Percentiles rank a stretch among this genome's conserved stretches.
Evolutionary conservation across 2,113 vertebrate species (phyloP).

Genomic region (Empidonax traillii): DNA sequence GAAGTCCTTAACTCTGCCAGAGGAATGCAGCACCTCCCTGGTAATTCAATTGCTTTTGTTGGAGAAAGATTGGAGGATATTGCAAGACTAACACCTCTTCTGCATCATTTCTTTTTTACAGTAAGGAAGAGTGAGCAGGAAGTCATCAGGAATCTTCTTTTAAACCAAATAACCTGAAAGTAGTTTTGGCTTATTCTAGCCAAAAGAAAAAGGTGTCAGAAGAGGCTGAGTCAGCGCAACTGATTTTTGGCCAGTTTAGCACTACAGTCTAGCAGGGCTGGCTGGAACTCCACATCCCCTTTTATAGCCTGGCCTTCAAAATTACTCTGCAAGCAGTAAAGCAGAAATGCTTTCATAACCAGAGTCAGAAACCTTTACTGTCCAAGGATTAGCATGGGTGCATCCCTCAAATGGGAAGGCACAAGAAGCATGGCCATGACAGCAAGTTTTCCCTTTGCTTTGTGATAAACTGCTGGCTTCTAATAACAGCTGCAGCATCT

Average conservation of each 20-base stretch:
- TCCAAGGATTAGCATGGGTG: neutral
- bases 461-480: slow-evolving; percentile 41
- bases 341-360: neutral
- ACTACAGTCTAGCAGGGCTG: neutral
- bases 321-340: neutral
- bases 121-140: neutral
- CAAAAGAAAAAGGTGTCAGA: neutral
- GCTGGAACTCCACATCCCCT: neutral
- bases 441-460: neutral
- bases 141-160: neutral
- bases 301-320: neutral
- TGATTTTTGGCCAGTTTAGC: neutral
- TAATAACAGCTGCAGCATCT: neutral
- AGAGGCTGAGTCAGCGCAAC: neutral
- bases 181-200: neutral
- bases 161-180: neutral
- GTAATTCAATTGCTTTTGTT: neutral
- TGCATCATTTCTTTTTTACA: neutral
- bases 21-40: neutral
- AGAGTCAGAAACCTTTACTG: neutral
- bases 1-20: neutral
- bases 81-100: neutral
- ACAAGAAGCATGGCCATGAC: neutral
- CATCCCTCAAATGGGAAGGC: neutral
- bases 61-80: neutral